phyloP scores from a whole-genome alignment of 37 sponge, comb jelly and placozoan genomes.

The Oscarella lobularis region DNA sequence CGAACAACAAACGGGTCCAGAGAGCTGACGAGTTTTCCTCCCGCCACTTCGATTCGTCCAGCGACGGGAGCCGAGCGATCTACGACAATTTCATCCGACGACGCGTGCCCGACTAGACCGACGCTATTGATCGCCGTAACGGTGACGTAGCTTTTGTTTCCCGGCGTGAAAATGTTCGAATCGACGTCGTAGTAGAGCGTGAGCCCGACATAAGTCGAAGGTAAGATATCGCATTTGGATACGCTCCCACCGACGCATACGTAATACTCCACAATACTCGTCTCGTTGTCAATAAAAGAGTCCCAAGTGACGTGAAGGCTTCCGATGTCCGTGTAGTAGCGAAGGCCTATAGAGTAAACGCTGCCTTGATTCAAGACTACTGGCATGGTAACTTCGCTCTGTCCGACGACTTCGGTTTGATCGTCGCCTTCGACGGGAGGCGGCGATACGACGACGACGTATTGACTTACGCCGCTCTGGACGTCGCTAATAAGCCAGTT shows the following conservation, averaged over 20 bases:
- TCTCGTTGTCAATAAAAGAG: not conserved
- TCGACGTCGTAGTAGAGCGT: not conserved
- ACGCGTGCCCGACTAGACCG: not conserved
- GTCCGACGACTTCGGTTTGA: no score
- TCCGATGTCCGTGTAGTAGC: not conserved
- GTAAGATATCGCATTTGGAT: not conserved
- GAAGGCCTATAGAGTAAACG: no score
- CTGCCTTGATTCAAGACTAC: no score
- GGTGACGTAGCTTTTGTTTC: not conserved
- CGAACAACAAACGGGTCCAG: not conserved
- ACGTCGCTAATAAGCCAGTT: not conserved
- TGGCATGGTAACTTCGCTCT: no score
- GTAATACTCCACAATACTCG: not conserved
- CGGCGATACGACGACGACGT: no score
- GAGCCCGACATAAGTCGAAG: not conserved
- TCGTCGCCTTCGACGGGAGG: no score
- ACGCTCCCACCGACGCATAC: not conserved
- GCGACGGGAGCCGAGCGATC: not conserved
- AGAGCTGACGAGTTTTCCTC: no score
- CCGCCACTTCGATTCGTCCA: not conserved
- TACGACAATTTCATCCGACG: not conserved
- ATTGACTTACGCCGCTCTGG: not conserved
- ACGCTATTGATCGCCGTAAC: not conserved
- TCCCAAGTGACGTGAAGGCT: not conserved
- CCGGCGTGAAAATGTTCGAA: not conserved